Evolutionary conservation across 2,797 vertebrate species (phyloP), one percentile per base, ranked within the genome.

Genomic region (Molossus alvarezi): DNA sequence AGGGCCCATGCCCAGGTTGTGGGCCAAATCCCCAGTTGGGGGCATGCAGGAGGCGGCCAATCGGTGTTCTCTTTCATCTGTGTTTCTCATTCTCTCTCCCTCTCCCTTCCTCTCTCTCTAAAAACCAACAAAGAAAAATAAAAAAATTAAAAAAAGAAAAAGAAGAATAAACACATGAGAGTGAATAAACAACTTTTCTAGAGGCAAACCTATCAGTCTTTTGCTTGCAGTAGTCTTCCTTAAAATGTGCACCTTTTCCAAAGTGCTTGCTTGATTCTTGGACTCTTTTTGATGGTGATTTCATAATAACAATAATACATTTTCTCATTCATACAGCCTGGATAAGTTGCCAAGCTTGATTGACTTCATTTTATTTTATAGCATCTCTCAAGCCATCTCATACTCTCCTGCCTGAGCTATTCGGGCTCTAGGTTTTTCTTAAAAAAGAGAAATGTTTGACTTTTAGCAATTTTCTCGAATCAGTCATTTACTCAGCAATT

Each of bases 301-400:
- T 60, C 41, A 62, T 69, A 15, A 37, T 72, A 33, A 55, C 17
- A 69, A 79, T 79, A 5, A 65, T 75, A 76, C 27, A 45, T 45
- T 17, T 23, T 95, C 0, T 67, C 51, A 75, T 71, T 60, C 45
- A 86, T 33, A 9, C 9, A 79, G 10, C 37, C n/a, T 88, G 75
- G 25, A 90, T 67, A 84, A 83, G 6, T 27, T 90, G 25, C 33
- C 55, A 81, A 85, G 20, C 8, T n/a, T 57, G 45, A 91, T 17
- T 48, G 41, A 71, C 58, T 82, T 82, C 58, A 62, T 76, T 95
- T 72, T 93, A 64, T 58, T 95, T 92, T 85, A 23, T 58, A 58
- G 15, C 57, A 23, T 21, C 23, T 73, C 37, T 72, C 53, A 25
- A 88, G 60, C 23, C 67, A 4, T 83, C 27, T 64, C 62, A 37